Evolutionary conservation across 2,888 invertebrate species (phyloP).

Genomic region (Lepeophtheirus nordmannii): DNA sequence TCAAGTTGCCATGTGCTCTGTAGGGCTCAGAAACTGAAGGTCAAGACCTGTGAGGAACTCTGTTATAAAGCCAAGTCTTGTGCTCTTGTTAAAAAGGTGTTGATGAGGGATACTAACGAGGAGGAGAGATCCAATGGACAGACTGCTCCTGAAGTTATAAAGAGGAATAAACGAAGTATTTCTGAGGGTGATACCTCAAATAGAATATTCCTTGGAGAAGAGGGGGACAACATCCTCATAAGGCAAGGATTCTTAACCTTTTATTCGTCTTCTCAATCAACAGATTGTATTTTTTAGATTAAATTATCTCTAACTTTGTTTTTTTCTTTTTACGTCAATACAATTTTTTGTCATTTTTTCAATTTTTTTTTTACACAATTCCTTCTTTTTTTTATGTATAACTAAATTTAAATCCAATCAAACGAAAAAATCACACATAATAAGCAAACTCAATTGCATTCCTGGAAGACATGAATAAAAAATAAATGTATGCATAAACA

Average conservation of each 20-base stretch:
- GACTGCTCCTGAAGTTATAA: too few species aligned
- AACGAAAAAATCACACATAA: too few species aligned
- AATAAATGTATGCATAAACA: neutral
- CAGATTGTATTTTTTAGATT: neutral
- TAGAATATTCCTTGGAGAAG: neutral
- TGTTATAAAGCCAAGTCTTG: neutral
- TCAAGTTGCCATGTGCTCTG: neutral
- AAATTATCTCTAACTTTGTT: too few species aligned
- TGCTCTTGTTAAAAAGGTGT: neutral
- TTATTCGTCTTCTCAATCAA: slow-evolving; percentile 3
- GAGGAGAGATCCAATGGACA: neutral
- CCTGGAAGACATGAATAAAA: too few species aligned
- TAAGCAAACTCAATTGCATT: too few species aligned
- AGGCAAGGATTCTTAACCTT: slow-evolving; percentile 5
- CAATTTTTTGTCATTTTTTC: neutral
- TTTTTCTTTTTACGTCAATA: too few species aligned
- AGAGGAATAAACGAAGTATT: neutral
- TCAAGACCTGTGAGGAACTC: neutral
- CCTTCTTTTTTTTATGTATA: neutral
- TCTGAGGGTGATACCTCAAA: neutral
- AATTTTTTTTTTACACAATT: neutral
- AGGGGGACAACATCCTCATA: neutral
- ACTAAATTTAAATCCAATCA: too few species aligned
- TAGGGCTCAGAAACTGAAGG: slow-evolving; percentile 5
- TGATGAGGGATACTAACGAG: neutral